Evolutionary conservation across 23 tunicate species (phyloP).

Genomic region (Ciona savignyi): DNA sequence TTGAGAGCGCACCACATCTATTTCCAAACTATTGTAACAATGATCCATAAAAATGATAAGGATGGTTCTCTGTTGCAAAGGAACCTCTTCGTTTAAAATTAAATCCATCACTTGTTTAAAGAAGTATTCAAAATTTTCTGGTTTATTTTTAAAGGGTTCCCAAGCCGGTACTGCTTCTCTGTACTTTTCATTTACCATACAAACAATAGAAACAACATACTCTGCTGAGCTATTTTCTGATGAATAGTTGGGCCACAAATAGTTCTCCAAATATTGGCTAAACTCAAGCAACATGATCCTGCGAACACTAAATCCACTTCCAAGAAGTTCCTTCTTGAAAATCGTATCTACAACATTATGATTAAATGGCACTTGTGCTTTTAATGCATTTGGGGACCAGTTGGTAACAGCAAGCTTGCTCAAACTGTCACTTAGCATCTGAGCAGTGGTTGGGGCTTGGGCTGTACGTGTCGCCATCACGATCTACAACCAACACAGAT

Average conservation of each 20-base stretch:
- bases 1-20: slow-evolving; percentile 73
- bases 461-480: slow-evolving; percentile 95
- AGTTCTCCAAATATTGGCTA: slow-evolving; percentile 86
- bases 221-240: slow-evolving; percentile 39
- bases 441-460: slow-evolving; percentile 81
- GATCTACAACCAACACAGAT: too few relatives aligned
- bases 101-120: slow-evolving; percentile 71
- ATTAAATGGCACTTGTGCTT: slow-evolving; percentile 45
- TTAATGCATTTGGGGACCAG: slow-evolving; percentile 65
- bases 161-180: slow-evolving; percentile 93
- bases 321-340: slow-evolving; percentile 49
- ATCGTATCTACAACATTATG: slow-evolving; percentile 39
- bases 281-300: slow-evolving; percentile 89
- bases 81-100: slow-evolving; percentile 36
- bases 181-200: slow-evolving; percentile 87
- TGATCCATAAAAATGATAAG: slow-evolving; percentile 84
- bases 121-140: slow-evolving; percentile 62
- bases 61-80: slow-evolving; percentile 60
- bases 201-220: slow-evolving; percentile 75
- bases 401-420: slow-evolving; percentile 69
- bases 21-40: slow-evolving; percentile 94
- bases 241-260: slow-evolving; percentile 94
- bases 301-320: slow-evolving; percentile 33
- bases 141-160: slow-evolving; percentile 68
- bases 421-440: slow-evolving; percentile 77